These are phyloP conservation scores for Cheilosia urbana DNA, from an alignment of 2,888 invertebrate genomes.

Conservation along the genomic window DNA sequence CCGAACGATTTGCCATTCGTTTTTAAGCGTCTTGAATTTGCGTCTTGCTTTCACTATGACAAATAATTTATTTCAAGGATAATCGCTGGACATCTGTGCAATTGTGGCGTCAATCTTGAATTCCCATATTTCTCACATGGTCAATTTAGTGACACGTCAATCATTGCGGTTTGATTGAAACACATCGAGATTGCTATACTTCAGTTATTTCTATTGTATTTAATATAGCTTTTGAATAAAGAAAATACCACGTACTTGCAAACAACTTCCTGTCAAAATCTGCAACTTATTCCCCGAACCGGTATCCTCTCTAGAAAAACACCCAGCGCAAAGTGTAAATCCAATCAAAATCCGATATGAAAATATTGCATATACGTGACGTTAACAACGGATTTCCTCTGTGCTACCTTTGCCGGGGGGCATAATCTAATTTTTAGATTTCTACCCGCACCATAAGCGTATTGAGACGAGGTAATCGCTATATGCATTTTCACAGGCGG, in stretches of 20 bases:
- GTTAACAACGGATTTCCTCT: conserved; percentile 43
- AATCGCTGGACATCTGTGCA: too few relatives aligned
- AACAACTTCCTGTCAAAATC: neutral
- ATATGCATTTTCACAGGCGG: conserved; percentile 44
- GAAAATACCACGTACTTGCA: neutral
- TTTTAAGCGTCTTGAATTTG: too few relatives aligned
- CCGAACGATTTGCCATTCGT: too few relatives aligned
- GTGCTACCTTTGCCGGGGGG: conserved; percentile 5
- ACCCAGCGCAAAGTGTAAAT: conserved; percentile 31
- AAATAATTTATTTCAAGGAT: too few relatives aligned
- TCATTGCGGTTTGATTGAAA: too few relatives aligned
- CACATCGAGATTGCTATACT: too few relatives aligned
- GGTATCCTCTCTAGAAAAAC: conserved; percentile 2
- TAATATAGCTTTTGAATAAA: too few relatives aligned
- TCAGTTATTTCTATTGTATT: too few relatives aligned
- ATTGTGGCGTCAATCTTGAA: too few relatives aligned
- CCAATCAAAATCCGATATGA: conserved; percentile 65
- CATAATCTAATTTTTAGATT: conserved; percentile 25
- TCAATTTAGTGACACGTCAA: too few relatives aligned
- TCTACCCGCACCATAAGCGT: neutral
- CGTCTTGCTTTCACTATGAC: too few relatives aligned
- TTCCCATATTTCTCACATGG: too few relatives aligned
- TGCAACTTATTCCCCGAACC: neutral
- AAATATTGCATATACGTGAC: conserved; percentile 68
- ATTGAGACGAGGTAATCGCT: conserved; percentile 57